Base-by-base conservation (phyloP, 2,888 invertebrate genomes). In the Uropetala carovei region DNA sequence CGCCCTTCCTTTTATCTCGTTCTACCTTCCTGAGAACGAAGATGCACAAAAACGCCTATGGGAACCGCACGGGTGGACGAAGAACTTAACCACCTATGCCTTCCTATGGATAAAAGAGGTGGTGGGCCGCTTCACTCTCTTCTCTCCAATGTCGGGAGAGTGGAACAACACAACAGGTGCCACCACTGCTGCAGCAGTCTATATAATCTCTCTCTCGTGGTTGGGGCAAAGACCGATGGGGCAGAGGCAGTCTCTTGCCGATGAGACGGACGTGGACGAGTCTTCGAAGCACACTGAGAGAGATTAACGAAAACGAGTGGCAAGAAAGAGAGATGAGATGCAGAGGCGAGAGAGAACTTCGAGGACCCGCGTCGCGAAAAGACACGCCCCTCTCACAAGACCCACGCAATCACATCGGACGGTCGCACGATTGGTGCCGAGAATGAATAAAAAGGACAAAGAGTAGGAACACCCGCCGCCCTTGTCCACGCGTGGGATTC, bases 51-150 rank as follows among this genome's bases (percentile, higher is more conserved):
- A 89, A 89, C 60, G 18, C 68, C 64, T 30, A 43, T 64, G 64
- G 89, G 64, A 89, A 89, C 89, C 89, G 64, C 89, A 89, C 89
- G 89, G 89, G 89, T 64, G 89, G 64, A 60, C 89, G 89, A 89
- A 64, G 89, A 89, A 43, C 89, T 89, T 89, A 89, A 89, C 89
- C 89, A 89, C 60, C 60, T 59, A 64, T 64, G 89, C 89, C 43
- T 60, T 86, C 27, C 83, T 56, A 30, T 59, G 86, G 59, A 86
- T 86, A 60, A 60, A 89, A 60, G 30, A 89, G 89, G 43, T 60
- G 89, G 83, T 43, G 56, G n/a, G 56, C 83, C 27, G 18, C 30
- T 27, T 27, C 82, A 18, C 43, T 56, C 83, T 64, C 27, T 85
- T 58, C 58, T 85, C 85, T 89, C 60, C 7, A 58, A 16, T 10